Evolutionary conservation across 2,113 vertebrate genomes (phyloP).

Genomic region (Hypomesus transpacificus): DNA sequence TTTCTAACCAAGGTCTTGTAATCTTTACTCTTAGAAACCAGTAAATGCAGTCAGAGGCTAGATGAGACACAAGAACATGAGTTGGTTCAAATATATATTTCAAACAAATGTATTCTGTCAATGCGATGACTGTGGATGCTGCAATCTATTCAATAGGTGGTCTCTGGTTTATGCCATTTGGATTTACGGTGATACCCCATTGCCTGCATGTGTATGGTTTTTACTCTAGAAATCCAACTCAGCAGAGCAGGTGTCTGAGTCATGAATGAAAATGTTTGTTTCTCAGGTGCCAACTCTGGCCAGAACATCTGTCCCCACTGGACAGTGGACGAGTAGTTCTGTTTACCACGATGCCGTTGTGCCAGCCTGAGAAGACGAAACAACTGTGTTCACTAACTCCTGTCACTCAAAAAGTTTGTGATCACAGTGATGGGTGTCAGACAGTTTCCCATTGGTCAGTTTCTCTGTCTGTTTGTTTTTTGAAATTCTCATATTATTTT

Average conservation of each 20-base stretch:
- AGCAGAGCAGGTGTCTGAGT: not conserved
- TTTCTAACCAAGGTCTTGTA: constrained; percentile 8
- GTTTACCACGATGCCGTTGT: constrained; percentile 5
- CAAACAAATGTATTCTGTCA: too few species aligned
- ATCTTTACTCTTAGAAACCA: not conserved
- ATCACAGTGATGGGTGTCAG: constrained; percentile 23
- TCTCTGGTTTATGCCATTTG: constrained; percentile 15
- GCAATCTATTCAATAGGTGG: too few species aligned
- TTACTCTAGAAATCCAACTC: constrained; percentile 18
- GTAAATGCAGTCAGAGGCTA: too few species aligned
- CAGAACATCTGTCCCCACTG: constrained; percentile 1
- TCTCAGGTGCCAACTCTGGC: constrained; percentile 8
- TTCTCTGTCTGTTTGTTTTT: not conserved
- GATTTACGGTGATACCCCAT: not conserved
- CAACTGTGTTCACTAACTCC: not conserved
- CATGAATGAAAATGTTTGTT: constrained; percentile 25
- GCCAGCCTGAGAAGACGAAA: not conserved
- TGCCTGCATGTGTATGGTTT: not conserved
- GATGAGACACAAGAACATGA: too few species aligned
- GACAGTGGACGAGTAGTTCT: constrained; percentile 7
- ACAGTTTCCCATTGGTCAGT: constrained; percentile 32
- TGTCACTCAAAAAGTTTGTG: not conserved
- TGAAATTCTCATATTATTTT: too few species aligned
- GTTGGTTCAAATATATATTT: too few species aligned
- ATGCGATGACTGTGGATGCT: too few species aligned